Base-by-base conservation (phyloP, 35 echinoderm and acorn worm genomes). In the Patiria miniata region DNA sequence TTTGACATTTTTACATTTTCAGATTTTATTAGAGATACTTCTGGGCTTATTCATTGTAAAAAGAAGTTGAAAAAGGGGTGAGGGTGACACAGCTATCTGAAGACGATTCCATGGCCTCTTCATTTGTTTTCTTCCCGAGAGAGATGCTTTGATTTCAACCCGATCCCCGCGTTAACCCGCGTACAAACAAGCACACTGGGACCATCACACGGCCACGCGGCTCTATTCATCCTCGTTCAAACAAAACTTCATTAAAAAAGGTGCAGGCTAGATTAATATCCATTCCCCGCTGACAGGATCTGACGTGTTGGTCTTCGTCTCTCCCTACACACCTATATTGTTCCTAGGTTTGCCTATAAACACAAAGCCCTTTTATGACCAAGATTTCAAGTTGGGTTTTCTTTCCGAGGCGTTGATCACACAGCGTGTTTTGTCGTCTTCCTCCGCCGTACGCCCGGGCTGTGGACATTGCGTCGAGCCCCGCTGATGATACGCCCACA, bases 251-350 rank as follows among this genome's bases (percentile, higher is more conserved):
- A 73, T 73, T 73, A 73, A 23, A 32, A 34, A 10, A 4, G 65
- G 65, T n/a, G n/a, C n/a, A 26, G 26, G 65, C 65, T 23, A 73
- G 29, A 73, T 73, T 73, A 73, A 73, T 73, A 73, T 73, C 65
- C 65, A 73, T 8, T 73, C 65, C 65, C 14, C 21, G 65, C 34
- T 73, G 26, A 12, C 65, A 30, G 65, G 42, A 47, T 47, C 42
- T 12, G 42, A 47, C 42, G 42, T 30, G 65, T 73, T 30, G 65
- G 29, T 73, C 26, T 73, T 73, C 23, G 26, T 73, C 26, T 73
- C 29, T 30, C 21, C 14, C 7, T n/a, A n/a, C n/a, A n/a, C 65
- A 10, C 42, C 23, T 73, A 61, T 21, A 36, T 73, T 73, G 65
- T 34, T 73, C 29, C 65, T 22, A 12, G 18, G 65, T 9, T 14